A percentile compares a stretch with the other conserved stretches of the same genome.
phyloP scores from a whole-genome alignment of 30 jellyfish, hydroid and myxozoan genomes.

The Pseudorhiza aurosa region DNA sequence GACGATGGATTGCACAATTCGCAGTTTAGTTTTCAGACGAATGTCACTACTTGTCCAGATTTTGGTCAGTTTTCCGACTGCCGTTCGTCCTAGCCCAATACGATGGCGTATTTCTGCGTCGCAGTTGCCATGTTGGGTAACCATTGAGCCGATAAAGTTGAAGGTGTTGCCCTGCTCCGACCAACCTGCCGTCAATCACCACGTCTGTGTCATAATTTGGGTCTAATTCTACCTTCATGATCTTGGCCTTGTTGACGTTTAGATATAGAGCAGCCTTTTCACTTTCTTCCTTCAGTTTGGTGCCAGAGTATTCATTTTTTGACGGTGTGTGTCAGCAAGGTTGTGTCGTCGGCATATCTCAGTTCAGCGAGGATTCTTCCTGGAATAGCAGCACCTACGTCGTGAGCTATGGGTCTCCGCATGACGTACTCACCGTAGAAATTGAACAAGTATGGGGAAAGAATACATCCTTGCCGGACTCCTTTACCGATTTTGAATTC shows the following conservation, averaged over 20 bases:
- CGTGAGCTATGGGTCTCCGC: neutral
- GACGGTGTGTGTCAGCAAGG: neutral
- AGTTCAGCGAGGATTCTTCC: neutral
- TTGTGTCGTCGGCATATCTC: constrained; percentile 25
- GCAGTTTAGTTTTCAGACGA: neutral
- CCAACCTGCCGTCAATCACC: neutral
- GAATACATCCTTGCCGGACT: constrained; percentile 1
- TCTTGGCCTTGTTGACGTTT: constrained; percentile 16
- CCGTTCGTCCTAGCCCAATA: constrained; percentile 1
- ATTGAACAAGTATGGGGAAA: neutral
- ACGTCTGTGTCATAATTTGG: too few species aligned
- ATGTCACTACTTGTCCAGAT: neutral
- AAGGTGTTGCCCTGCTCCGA: neutral
- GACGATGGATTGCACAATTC: constrained; percentile 3
- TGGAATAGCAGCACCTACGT: neutral
- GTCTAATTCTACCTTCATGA: constrained; percentile 13
- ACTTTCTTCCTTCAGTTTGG: constrained; percentile 9
- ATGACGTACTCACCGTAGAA: too few species aligned
- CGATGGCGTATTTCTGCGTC: neutral
- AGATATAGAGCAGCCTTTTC: constrained; percentile 17
- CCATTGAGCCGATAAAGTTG: constrained; percentile 13
- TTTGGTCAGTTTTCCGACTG: constrained; percentile 1
- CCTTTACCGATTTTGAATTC: constrained; percentile 24
- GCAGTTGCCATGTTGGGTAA: neutral
- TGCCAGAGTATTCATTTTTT: neutral